Conservation (phyloP, 2,888 invertebrate genomes). For the Drosophila algonquin region DNA sequence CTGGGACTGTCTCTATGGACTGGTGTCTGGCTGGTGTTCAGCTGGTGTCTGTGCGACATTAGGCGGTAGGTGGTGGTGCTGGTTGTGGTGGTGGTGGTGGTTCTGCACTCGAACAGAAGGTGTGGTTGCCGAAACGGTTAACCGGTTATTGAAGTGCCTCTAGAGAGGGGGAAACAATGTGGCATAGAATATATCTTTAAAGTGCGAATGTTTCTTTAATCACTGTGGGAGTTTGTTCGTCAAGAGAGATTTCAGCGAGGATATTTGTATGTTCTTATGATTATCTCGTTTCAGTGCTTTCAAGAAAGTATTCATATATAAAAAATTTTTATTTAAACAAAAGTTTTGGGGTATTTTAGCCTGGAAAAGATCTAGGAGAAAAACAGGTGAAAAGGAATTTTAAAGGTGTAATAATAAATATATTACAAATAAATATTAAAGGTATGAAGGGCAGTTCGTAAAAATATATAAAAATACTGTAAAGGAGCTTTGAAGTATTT, state of each 20-base stretch:
- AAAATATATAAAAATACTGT: no score
- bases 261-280: neutral
- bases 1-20: neutral
- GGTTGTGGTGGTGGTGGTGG: slow-evolving; percentile 10
- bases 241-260: neutral
- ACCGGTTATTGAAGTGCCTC: slow-evolving; percentile 2
- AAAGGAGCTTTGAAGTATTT: no score
- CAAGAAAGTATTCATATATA: no score
- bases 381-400: no score
- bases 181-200: neutral
- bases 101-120: neutral
- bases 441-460: no score
- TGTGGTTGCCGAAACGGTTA: neutral
- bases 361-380: no score
- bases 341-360: no score
- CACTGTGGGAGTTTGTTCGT: neutral
- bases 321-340: no score
- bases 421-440: no score
- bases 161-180: neutral
- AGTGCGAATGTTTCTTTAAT: neutral
- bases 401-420: no score
- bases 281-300: no score
- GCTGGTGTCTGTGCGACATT: neutral
- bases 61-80: neutral
- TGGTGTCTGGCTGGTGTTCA: neutral